A percentile compares a stretch with the other conserved stretches of the same genome.
phyloP scores from a whole-genome alignment of 2,797 vertebrate species.

The Valencia hispanica region DNA sequence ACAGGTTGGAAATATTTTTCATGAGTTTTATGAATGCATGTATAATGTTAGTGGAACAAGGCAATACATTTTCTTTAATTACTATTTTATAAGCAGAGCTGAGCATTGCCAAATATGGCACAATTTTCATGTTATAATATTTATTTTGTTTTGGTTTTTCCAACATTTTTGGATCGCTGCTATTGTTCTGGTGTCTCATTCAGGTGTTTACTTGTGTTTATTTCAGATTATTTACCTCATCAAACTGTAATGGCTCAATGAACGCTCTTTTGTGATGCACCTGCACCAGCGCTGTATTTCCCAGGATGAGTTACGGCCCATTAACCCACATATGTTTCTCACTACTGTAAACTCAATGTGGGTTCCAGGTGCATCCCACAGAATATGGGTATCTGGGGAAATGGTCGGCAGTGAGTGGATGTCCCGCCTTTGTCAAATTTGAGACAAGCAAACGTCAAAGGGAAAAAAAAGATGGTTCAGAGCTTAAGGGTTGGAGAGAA shows the following conservation, averaged over 20 bases:
- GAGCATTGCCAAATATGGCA: background rate
- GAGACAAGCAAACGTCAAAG: slow-evolving; percentile 26
- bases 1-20: background rate
- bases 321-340: slow-evolving; percentile 40
- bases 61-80: background rate
- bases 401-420: slow-evolving; percentile 14
- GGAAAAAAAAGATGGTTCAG: slow-evolving; percentile 20
- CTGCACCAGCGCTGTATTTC: slow-evolving; percentile 31
- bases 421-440: slow-evolving; percentile 12
- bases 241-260: slow-evolving; percentile 22
- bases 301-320: slow-evolving; percentile 38
- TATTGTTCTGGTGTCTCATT: background rate
- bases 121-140: background rate
- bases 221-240: slow-evolving; percentile 16
- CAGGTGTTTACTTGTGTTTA: background rate
- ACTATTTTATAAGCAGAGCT: background rate
- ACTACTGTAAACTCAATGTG: slow-evolving; percentile 17
- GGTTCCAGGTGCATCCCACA: slow-evolving; percentile 57
- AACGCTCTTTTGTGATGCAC: slow-evolving; percentile 30
- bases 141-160: background rate
- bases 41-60: background rate
- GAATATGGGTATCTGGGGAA: slow-evolving; percentile 37
- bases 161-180: background rate
- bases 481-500: slow-evolving; percentile 10
- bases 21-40: no score